Conservation (phyloP, 1,140 invertebrate genomes). For the Proctacanthus coquilletti region DNA sequence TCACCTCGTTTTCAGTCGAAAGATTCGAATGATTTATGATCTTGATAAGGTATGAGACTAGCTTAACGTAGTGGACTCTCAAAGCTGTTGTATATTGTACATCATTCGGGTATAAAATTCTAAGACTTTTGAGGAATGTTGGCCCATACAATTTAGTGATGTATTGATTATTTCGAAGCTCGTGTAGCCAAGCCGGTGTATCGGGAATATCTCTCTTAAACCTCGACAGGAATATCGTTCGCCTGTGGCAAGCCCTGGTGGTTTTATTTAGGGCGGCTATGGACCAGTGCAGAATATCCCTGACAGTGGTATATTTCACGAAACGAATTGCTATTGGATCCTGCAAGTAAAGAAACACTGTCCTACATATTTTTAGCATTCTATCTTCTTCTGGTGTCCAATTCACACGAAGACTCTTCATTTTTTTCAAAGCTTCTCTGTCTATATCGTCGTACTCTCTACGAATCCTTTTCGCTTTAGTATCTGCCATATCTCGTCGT, state of each 20-base stretch:
- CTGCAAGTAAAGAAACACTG: slow-evolving; percentile 45
- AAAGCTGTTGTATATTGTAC: slow-evolving; percentile 24
- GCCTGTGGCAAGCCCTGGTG: slow-evolving; percentile 46
- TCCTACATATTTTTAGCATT: slow-evolving; percentile 48
- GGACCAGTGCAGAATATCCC: slow-evolving; percentile 46
- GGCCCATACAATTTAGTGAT: slow-evolving; percentile 6
- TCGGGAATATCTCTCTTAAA: slow-evolving; percentile 17
- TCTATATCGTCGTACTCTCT: slow-evolving; percentile 47
- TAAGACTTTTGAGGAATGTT: not conserved
- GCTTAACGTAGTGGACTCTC: slow-evolving; percentile 27
- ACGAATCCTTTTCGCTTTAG: slow-evolving; percentile 6
- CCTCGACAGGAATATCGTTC: slow-evolving; percentile 32
- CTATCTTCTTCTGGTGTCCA: slow-evolving; percentile 48
- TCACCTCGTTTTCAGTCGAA: not conserved
- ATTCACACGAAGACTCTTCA: slow-evolving; percentile 44
- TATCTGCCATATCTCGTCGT: no score
- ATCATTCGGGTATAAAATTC: slow-evolving; percentile 12
- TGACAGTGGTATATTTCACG: slow-evolving; percentile 34
- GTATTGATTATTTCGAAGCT: slow-evolving; percentile 17
- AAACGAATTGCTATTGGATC: slow-evolving; percentile 28
- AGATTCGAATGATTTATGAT: not conserved
- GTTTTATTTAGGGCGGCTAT: slow-evolving; percentile 48
- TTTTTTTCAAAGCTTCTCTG: slow-evolving; percentile 43
- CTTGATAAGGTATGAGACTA: slow-evolving; percentile 11
- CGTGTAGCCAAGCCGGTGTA: slow-evolving; percentile 21